Base-by-base conservation (phyloP, 30 jellyfish, hydroid and myxozoan genomes). In the Rhopilema esculentum region DNA sequence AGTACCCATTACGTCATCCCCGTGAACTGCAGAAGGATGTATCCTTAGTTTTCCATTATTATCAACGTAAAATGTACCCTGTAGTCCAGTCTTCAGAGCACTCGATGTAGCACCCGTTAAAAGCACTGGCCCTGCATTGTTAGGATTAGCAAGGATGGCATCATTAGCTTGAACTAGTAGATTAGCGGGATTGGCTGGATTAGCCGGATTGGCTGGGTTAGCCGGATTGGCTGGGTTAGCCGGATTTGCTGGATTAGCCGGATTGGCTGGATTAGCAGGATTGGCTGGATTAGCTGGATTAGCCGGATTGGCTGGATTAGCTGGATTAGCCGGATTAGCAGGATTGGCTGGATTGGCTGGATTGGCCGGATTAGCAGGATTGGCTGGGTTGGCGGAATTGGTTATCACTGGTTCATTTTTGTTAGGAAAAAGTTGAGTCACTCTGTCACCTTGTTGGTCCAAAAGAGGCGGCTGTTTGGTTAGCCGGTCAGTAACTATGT, bases 361-460 rank as follows among this genome's bases (percentile, higher is more conserved):
- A 49, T 71, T 71, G 19, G 82, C 82, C 28, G 82, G 82, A 29
- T 71, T 71, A 49, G 57, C 65, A 26, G 82, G 82, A 49, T 22
- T 49, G 57, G 82, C 82, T 23, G 57, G 68, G 27, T 71, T 71
- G 51, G 75, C 52, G 0, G 75, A 75, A 53, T 77, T 51, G 21
- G 79, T 78, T 24, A 78, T 20, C 8, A 78, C 88, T 57, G 88
- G 88, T 25, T 78, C 79, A 1, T n/a, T 19, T 23, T 49, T 29
- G 68, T 27, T 78, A 8, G 88, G 88, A 4, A 67, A 18, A 29
- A 78, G 68, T 61, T 75, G 78, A 7, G 88, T 78, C 24, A 78
- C 88, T 78, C 27, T 78, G 68, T 78, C 88, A 18, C 88, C 88
- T 63, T 78, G 88, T 16, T 78, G 53, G 49, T 78, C 88, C 22